Base-by-base conservation (phyloP, 1,140 invertebrate species). In the Copidosoma floridanum region DNA sequence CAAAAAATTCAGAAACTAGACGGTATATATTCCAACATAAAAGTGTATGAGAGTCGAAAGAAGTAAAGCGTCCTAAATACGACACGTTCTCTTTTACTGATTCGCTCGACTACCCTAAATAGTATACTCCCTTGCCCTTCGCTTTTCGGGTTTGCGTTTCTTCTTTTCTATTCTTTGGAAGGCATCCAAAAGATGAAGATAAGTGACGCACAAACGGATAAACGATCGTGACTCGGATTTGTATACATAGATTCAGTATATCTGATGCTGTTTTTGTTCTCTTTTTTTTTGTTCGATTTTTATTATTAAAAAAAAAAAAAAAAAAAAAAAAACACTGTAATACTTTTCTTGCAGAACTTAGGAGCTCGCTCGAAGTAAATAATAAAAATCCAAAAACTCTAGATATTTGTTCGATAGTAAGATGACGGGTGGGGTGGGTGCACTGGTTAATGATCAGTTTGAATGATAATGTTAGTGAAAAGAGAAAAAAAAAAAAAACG, bases 201-300 rank as follows among this genome's bases (percentile, higher is more conserved):
- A 41, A 51, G 47, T 21, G 7, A 10, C 48, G 38, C 27, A 27
- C 50, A 38, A 38, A 51, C 58, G 57, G 23, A 65, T 61, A 48
- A 64, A 57, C 52, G 59, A 54, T 65, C 62, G 64, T 65, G 52
- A 48, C 53, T 68, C 60, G 14, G 38, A 32, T 32, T 8, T 12
- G 29, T 32, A 32, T 32, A 12, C 29, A 32, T 32, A 32, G 6
- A 32, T n/a, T n/a, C n/a, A n/a, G n/a, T n/a, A n/a, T n/a, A n/a
- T n/a, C n/a, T n/a, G n/a, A n/a, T n/a, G n/a, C n/a, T n/a, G n/a
- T n/a, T n/a, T n/a, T 44, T 32, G 20, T 46, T 46, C n/a, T 23
- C 44, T 46, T 24, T n/a, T n/a, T n/a, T n/a, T n/a, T n/a, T n/a
- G n/a, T n/a, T n/a, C n/a, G n/a, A n/a, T n/a, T n/a, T n/a, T n/a